Conservation (phyloP, 53 echinoderm and acorn worm genomes). For the Glandiceps talaboti region DNA sequence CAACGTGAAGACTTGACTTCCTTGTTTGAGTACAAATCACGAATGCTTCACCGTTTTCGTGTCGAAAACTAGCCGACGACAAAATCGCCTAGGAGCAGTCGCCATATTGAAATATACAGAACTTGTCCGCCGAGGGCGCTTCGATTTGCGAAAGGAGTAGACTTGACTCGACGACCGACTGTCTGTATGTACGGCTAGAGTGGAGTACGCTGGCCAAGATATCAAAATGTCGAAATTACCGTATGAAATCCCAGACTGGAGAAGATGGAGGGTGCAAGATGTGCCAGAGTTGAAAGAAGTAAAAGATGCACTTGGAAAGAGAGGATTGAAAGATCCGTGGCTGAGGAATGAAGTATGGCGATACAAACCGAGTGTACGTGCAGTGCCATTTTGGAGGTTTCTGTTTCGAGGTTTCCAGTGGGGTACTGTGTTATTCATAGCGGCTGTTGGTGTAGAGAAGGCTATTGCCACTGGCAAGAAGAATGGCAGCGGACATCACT, state of each 20-base stretch:
- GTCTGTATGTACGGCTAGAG: too few relatives aligned
- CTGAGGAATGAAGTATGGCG: constrained; percentile 97
- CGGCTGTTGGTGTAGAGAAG: constrained; percentile 61
- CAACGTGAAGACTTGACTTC: too few relatives aligned
- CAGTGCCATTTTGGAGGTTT: constrained; percentile 20
- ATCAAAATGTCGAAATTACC: constrained; percentile 87
- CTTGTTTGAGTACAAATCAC: too few relatives aligned
- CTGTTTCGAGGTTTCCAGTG: constrained; percentile 59
- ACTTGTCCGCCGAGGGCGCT: too few relatives aligned
- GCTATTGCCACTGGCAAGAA: constrained; percentile 48
- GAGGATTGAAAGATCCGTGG: constrained; percentile 86
- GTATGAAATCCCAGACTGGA: constrained; percentile 85
- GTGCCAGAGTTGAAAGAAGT: constrained; percentile 57
- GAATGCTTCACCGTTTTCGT: too few relatives aligned
- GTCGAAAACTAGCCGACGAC: too few relatives aligned
- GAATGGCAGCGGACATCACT: too few relatives aligned
- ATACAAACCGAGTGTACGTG: constrained; percentile 50
- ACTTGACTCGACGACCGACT: too few relatives aligned
- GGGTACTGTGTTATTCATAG: constrained; percentile 56
- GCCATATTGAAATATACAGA: too few relatives aligned
- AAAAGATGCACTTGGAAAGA: constrained; percentile 49
- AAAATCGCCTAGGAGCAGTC: too few relatives aligned
- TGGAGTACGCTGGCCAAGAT: too few relatives aligned
- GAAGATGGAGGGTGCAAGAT: constrained; percentile 70
- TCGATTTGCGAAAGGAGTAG: too few relatives aligned